Evolutionary conservation across 1,140 invertebrate species (phyloP), one percentile per base, ranked within the genome.

Genomic region (Eufriesea mexicana): DNA sequence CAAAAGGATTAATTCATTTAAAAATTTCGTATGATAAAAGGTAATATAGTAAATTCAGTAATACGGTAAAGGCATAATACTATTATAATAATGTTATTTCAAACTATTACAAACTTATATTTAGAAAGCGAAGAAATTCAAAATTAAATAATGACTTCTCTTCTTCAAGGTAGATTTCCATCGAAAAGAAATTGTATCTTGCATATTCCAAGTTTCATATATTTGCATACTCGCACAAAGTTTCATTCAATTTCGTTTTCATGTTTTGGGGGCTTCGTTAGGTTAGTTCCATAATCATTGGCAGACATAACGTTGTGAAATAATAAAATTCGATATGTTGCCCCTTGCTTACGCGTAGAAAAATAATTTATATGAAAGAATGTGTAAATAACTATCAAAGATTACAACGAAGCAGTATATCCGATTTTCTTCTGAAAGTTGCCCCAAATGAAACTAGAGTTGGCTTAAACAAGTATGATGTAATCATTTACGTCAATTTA

Each of bases 401-500:
- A 47, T 25, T 67, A 67, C 20, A 61, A 28, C 14, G 59, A 25
- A 61, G 25, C 59, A 45, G n/a, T 23, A n/a, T 67, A 45, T 45
- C 20, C 5, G 35, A 66, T 67, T 67, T 67, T 67, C 42, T 35
- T 23, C 0, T 23, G 64, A 67, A 2, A 42, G 8, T 66, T 66
- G 18, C 35, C 25, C 45, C 20, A 45, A 57, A 1, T 54, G 14
- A 35, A 72, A 28, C 25, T 51, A 51, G 35, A 35, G 18, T 20
- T 28, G 9, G 5, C 7, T 28, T 5, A 35, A 0, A 28, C 18
- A 10, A 4, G 1, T 23, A 35, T 71, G 20, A 35, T 57, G 23
- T 42, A 57, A 45, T 73, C 51, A 55, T 45, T 73, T 57, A 57
- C 54, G 8, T 73, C 28, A 42, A 57, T n/a, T 73, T 73, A n/a